Percentiles rank a stretch among this genome's conserved stretches.
Conservation (phyloP, 1,140 invertebrate genomes). For the Penaeus indicus region DNA sequence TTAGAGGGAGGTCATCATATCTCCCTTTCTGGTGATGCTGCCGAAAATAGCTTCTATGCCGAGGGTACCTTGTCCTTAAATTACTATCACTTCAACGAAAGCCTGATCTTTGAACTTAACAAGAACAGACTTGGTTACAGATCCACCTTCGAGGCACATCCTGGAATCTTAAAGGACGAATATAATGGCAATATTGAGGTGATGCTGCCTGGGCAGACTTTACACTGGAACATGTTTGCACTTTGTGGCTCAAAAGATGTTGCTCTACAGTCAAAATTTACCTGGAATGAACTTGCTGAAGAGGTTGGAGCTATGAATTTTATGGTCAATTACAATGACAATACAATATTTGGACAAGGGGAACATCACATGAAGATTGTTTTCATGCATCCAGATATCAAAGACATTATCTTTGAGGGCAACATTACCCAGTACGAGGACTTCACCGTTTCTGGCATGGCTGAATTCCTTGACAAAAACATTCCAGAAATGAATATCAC, state of each 20-base stretch:
- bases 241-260: background rate
- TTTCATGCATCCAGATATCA: constrained; percentile 45
- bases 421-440: constrained; percentile 3
- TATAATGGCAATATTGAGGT: constrained; percentile 31
- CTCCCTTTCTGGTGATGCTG: background rate
- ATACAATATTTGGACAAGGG: constrained; percentile 26
- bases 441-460: constrained; percentile 30
- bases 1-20: constrained; percentile 9
- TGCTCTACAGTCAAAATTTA: constrained; percentile 28
- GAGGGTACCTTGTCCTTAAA: constrained; percentile 31
- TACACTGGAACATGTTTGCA: constrained; percentile 30
- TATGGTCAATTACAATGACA: constrained; percentile 38
- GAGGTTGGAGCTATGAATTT: constrained; percentile 36
- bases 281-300: constrained; percentile 46
- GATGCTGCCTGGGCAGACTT: background rate
- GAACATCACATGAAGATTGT: constrained; percentile 31
- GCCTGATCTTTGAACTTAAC: constrained; percentile 41
- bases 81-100: constrained; percentile 3
- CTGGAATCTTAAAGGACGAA: constrained; percentile 11
- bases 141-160: background rate
- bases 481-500: constrained; percentile 41
- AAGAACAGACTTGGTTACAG: constrained; percentile 34
- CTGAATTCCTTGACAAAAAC: constrained; percentile 48
- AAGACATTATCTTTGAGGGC: constrained; percentile 31
- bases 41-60: background rate